phyloP scores from a whole-genome alignment of 2,888 invertebrate genomes.

The Trimorus sp. region DNA sequence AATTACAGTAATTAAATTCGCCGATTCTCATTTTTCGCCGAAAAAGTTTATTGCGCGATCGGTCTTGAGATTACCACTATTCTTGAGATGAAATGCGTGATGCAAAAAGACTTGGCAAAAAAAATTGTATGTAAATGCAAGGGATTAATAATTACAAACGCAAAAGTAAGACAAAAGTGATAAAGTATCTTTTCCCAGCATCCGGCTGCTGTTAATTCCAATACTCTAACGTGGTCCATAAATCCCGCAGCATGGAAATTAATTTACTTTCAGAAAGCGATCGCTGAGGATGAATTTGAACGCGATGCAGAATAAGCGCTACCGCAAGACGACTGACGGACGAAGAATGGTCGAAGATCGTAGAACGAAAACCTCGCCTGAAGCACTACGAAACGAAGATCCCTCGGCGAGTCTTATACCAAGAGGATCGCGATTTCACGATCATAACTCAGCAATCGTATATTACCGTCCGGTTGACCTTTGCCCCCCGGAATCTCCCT shows the following conservation, averaged over 20 bases:
- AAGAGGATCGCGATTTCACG: conserved; percentile 73
- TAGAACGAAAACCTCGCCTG: conserved; percentile 63
- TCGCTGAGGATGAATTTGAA: conserved; percentile 63
- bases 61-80: conserved; percentile 30
- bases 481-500: conserved; percentile 72
- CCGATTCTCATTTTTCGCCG: conserved; percentile 29
- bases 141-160: conserved; percentile 62
- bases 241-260: conserved; percentile 66
- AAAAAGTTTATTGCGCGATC: conserved; percentile 44
- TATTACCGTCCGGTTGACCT: conserved; percentile 71
- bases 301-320: conserved; percentile 64
- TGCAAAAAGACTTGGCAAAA: conserved; percentile 46
- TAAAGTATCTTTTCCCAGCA: conserved; percentile 67
- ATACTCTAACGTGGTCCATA: conserved; percentile 61
- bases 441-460: conserved; percentile 71
- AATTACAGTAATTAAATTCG: conserved; percentile 33
- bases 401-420: conserved; percentile 49
- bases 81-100: conserved; percentile 35
- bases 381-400: conserved; percentile 58
- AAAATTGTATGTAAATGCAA: conserved; percentile 52
- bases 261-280: conserved; percentile 67
- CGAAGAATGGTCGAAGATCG: conserved; percentile 67
- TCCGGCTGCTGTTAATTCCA: conserved; percentile 67
- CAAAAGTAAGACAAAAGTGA: conserved; percentile 64
- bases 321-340: conserved; percentile 65